Base-by-base conservation (phyloP, 2,113 vertebrate genomes). In the Tringa solitaria region DNA sequence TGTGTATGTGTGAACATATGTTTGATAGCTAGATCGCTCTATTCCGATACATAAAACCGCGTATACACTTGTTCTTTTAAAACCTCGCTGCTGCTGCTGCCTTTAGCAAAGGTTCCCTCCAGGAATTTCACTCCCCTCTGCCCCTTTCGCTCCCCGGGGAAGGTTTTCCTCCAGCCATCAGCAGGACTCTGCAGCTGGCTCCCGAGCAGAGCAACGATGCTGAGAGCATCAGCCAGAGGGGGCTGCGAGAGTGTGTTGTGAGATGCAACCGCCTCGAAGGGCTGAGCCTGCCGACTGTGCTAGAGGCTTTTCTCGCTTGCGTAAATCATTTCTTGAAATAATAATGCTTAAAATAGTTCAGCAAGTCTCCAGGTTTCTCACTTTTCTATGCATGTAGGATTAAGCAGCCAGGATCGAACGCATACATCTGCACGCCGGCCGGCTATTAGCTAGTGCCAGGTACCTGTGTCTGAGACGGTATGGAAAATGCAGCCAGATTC, bases 1-100 rank as follows among this genome's bases (percentile, higher is more conserved):
- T 94, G 72, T 95, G 82, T 88, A 96, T 96, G 95, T 96, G 95
- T 91, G 96, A 97, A 97, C 96, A 96, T 97, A 96, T 95, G 96
- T 96, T 96, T 96, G 95, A 94, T 96, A 96, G 96, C 95, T 95
- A 91, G 81, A 94, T 85, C 93, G 3, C 96, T 95, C 93, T 94
- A 94, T 95, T 96, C 95, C 92, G 12, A 95, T 77, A 97, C 93
- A 96, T 84, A 81, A 88, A 72, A 78, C 88, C 3, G 1, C 30
- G 20, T 79, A 75, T 87, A 93, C 92, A 76, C 75, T 95, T 92
- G 93, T 97, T 96, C 96, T 93, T 96, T 95, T 95, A 96, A 96
- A 93, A 93, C 83, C 87, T 80, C 2, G 0, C 65, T 54, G 64
- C 86, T 51, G 64, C 86, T 45, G 69, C 89, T 37, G 79, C 18